Percentiles rank a stretch among this genome's conserved stretches.
phyloP scores from a whole-genome alignment of 1,140 invertebrate species.

The Cydia strobilella region DNA sequence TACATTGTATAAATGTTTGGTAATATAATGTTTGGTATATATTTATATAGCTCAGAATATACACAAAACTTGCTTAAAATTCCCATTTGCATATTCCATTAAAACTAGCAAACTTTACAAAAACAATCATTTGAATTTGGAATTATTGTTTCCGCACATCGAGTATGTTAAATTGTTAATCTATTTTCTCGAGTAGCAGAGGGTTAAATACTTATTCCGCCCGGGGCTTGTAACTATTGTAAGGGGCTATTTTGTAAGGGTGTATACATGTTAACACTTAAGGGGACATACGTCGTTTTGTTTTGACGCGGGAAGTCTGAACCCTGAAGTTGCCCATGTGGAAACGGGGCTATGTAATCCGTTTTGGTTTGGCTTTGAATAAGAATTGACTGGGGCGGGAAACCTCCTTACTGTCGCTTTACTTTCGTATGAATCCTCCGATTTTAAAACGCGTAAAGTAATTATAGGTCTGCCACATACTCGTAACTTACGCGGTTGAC shows the following conservation, averaged over 20 bases:
- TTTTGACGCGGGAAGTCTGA: slow-evolving; percentile 21
- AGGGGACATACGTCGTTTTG: background rate
- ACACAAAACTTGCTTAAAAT: slow-evolving; percentile 9
- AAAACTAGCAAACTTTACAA: slow-evolving; percentile 30
- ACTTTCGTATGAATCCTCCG: background rate
- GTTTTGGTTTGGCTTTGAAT: slow-evolving; percentile 40
- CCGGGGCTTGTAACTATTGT: slow-evolving; percentile 43
- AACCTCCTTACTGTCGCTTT: background rate
- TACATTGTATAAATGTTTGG: too few relatives aligned
- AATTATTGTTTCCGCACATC: slow-evolving; percentile 29
- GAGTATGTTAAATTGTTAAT: slow-evolving; percentile 38
- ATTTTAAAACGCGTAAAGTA: background rate
- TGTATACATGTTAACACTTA: background rate
- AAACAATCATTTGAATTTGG: slow-evolving; percentile 31
- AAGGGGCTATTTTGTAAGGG: background rate
- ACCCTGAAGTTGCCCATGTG: slow-evolving; percentile 45
- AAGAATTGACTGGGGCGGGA: slow-evolving; percentile 25
- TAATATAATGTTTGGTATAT: too few relatives aligned
- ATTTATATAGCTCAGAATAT: background rate
- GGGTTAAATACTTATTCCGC: slow-evolving; percentile 38
- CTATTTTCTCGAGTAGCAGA: slow-evolving; percentile 40
- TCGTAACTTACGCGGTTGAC: background rate
- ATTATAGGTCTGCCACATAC: background rate
- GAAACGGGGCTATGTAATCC: slow-evolving; percentile 36
- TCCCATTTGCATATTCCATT: slow-evolving; percentile 6